Base-by-base conservation (phyloP, 64 coral and sea anemone genomes). In the Montipora cactus region DNA sequence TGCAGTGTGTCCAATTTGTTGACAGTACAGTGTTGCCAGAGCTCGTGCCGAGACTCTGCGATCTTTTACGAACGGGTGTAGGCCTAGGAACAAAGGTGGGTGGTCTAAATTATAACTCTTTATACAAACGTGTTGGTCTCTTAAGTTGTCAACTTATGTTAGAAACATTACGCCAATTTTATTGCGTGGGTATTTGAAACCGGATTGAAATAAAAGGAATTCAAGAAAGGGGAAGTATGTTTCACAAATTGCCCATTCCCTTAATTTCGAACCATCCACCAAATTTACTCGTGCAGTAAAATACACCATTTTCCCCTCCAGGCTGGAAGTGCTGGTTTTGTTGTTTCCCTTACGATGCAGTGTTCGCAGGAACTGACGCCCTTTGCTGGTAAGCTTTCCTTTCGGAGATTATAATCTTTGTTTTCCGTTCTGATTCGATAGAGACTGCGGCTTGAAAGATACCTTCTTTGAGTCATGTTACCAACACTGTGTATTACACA, bases 31-130 rank as follows among this genome's bases (percentile, higher is more conserved):
- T 99, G 61, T 87, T 99, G 12, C 94, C 92, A 70, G 92, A 94
- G 37, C 75, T 99, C 7, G 87, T 96, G 0, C 98, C 98, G 16
- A 89, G 92, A 45, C 90, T 99, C 16, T 85, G 95, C 64, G 98
- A 99, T 76, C 88, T 99, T 11, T 55, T 99, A 13, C 94, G 98
- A 81, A 79, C 74, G 67, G 98, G 98, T 19, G 80, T 99, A 50
- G 98, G 98, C 72, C 85, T 99, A 70, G 92, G 98, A 84, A 99
- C 98, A 81, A 99, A 99, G 92, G 96, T 97, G 88, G 13, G 44
- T 19, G 0, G 16, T 48, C 11, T 76, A 37, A 37, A 37, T 37
- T 37, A 37, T 37, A 37, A 37, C 37, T 37, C 37, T 37, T 37
- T 2, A 37, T 37, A 37, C 37, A 37, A 37, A 37, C 37, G 37